Percentiles rank a stretch among this genome's conserved stretches.
Conservation (phyloP, 2,113 vertebrate genomes). For the Anarrhichthys ocellatus region DNA sequence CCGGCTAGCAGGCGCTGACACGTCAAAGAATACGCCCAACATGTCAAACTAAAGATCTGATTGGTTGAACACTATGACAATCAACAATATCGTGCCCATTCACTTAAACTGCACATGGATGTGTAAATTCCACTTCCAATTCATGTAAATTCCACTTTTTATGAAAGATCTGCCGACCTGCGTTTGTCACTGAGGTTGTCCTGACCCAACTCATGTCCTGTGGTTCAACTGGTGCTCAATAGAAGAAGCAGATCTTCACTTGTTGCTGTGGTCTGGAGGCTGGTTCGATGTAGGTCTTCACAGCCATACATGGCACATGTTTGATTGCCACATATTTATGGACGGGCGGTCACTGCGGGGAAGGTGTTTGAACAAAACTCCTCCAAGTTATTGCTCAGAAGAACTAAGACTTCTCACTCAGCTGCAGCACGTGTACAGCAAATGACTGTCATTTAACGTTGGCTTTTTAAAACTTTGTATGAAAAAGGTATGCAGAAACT, state of each 20-base stretch:
- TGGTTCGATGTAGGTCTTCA: background rate
- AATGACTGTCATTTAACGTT: slow-evolving; percentile 55
- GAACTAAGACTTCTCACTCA: slow-evolving; percentile 16
- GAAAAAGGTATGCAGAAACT: slow-evolving; percentile 52
- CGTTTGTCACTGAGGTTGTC: slow-evolving; percentile 6
- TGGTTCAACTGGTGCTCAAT: background rate
- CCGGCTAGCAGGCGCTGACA: no score
- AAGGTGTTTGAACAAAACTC: slow-evolving; percentile 9
- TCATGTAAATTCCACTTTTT: slow-evolving; percentile 22
- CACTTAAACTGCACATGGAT: no score
- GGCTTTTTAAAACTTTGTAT: slow-evolving; percentile 61
- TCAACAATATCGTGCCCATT: no score
- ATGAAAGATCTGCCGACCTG: slow-evolving; percentile 8
- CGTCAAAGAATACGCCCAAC: no score
- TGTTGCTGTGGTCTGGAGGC: background rate
- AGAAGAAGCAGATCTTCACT: background rate
- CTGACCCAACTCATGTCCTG: slow-evolving; percentile 2
- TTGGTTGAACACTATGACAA: no score
- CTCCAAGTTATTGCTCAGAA: background rate
- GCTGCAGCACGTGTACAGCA: slow-evolving; percentile 1
- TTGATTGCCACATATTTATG: background rate
- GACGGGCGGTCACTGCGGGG: no score
- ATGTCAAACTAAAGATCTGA: no score
- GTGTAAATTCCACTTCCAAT: slow-evolving; percentile 27
- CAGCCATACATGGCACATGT: background rate